phyloP scores from a whole-genome alignment of 1,140 invertebrate genomes.

The Trypoxylus dichotomus region DNA sequence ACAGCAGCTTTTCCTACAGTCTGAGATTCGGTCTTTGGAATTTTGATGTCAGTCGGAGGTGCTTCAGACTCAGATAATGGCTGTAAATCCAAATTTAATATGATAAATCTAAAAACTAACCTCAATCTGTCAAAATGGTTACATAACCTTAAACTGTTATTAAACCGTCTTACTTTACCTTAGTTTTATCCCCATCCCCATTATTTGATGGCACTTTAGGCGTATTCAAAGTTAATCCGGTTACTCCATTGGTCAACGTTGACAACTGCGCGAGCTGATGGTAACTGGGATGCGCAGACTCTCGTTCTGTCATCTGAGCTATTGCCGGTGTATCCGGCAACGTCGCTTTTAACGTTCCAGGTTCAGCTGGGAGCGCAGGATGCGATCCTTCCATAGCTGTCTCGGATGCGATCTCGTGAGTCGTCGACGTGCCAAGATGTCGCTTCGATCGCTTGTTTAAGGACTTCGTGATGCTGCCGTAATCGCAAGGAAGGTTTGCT shows the following conservation, averaged over 20 bases:
- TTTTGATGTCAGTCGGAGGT: background rate
- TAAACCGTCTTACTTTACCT: background rate
- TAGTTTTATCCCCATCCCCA: constrained; percentile 7
- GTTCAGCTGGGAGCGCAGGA: constrained; percentile 86
- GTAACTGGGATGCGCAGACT: constrained; percentile 77
- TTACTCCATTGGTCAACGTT: constrained; percentile 48
- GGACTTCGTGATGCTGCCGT: constrained; percentile 83
- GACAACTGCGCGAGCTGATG: constrained; percentile 44
- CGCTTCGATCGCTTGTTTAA: constrained; percentile 63
- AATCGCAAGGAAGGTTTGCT: constrained; percentile 93
- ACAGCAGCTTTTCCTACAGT: constrained; percentile 13
- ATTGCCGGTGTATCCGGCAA: constrained; percentile 76
- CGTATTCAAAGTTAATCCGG: constrained; percentile 44
- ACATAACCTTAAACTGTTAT: no score
- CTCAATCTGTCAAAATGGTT: no score
- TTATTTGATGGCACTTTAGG: constrained; percentile 33
- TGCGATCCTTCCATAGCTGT: constrained; percentile 79
- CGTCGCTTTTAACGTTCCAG: constrained; percentile 86
- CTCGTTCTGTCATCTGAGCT: constrained; percentile 93
- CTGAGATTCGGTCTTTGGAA: constrained; percentile 26
- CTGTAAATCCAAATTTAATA: no score
- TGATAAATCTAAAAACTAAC: no score
- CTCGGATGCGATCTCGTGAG: constrained; percentile 57
- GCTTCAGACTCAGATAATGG: background rate
- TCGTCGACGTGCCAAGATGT: constrained; percentile 36